Evolutionary conservation across 64 coral and sea anemone species (phyloP), one percentile per base, ranked within the genome.

Genomic region (Actinia equina): DNA sequence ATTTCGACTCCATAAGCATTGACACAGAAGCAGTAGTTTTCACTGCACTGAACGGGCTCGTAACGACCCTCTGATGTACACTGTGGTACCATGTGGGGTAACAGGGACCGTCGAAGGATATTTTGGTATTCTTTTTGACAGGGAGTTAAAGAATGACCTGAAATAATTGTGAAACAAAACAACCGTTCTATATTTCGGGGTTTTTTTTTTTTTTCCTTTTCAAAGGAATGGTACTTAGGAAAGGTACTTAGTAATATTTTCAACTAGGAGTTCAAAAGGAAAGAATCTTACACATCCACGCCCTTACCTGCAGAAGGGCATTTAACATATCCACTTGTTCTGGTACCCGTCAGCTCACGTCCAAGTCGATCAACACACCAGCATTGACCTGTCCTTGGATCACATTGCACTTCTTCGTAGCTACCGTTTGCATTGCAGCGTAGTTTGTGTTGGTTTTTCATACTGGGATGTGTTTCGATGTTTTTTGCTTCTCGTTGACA

Each of bases 331-430:
- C 12, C 76, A 51, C 17, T 93, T 44, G 94, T 86, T 57, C 94
- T 85, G 41, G 94, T 92, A 56, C 90, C 87, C 26, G 16, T 44
- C 10, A 83, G 60, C 77, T 95, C 94, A 18, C 58, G 27, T 76
- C 94, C 94, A 8, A 59, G 55, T n/a, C 82, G 41, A 44, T 95
- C 83, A 37, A 95, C 94, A 77, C 94, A 95, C 94, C 94, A 95
- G 65, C 94, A 95, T 55, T 95, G 46, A 7, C 15, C 26, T n/a
- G 53, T 63, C 5, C 41, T 52, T 52, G 15, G 63, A 89, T 87
- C 82, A 59, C 94, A 95, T 80, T 95, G 94, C 2, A 95, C 91
- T 63, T 95, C 90, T 77, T 95, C 94, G 79, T 89, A 95, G 12
- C 90, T 89, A 59, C 94, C 94, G 27, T 92, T 90, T 4, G 77